Conservation (phyloP, 2,888 invertebrate genomes). For the Nomada fucata region DNA sequence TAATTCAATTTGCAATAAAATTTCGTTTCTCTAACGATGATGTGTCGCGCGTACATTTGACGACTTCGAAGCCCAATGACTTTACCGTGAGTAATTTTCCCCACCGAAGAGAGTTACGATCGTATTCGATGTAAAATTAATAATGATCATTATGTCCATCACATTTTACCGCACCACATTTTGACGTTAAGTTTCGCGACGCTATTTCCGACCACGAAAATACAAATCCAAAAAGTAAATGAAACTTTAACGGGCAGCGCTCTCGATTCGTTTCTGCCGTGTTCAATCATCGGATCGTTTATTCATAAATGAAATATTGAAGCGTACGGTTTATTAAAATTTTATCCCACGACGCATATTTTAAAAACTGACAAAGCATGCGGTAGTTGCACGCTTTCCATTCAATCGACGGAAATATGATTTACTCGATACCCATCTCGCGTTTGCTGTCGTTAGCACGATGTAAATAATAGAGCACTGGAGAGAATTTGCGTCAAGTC, state of each 20-base stretch:
- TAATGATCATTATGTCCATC: not conserved
- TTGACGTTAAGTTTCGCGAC: not conserved
- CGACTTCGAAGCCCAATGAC: too few relatives aligned
- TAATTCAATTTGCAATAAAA: too few relatives aligned
- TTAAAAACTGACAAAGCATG: too few relatives aligned
- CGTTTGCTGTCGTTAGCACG: slow-evolving; percentile 12
- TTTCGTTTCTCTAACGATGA: not conserved
- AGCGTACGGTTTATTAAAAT: not conserved
- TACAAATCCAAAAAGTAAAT: not conserved
- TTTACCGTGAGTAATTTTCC: not conserved
- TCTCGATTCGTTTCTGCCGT: not conserved
- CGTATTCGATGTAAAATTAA: not conserved
- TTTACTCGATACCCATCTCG: not conserved
- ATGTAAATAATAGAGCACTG: slow-evolving; percentile 36
- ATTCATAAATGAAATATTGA: not conserved
- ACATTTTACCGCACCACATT: slow-evolving; percentile 11
- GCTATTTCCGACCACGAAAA: not conserved
- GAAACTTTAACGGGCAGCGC: not conserved
- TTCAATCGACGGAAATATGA: slow-evolving; percentile 13
- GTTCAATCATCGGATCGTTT: not conserved
- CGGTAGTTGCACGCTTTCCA: not conserved
- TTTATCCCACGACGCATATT: not conserved
- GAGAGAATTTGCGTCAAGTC: slow-evolving; percentile 13
- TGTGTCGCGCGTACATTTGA: not conserved
- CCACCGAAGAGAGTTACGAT: not conserved